phyloP scores from a whole-genome alignment of 2,888 invertebrate species.

The Drosophila quinaria region DNA sequence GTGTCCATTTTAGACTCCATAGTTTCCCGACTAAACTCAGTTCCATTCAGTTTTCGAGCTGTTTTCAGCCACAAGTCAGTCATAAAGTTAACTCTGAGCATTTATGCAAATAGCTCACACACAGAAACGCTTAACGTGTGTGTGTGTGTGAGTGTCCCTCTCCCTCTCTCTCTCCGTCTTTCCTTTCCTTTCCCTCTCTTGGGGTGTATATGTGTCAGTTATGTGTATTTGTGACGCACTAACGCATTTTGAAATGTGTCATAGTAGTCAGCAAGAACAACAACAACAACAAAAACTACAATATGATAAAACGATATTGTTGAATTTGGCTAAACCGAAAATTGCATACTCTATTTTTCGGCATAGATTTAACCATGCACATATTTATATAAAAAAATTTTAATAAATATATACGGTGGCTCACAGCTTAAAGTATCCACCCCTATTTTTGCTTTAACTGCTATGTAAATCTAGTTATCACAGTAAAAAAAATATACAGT shows the following conservation, averaged over 20 bases:
- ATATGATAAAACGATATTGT: not conserved
- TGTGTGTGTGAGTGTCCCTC: constrained; percentile 8
- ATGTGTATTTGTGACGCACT: constrained; percentile 23
- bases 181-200: not conserved
- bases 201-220: not conserved
- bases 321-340: not conserved
- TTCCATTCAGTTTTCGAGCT: constrained; percentile 21
- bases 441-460: too few relatives aligned
- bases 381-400: too few relatives aligned
- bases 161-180: not conserved
- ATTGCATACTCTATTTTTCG: not conserved
- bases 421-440: too few relatives aligned
- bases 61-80: constrained; percentile 60
- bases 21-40: constrained; percentile 12
- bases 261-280: constrained; percentile 31
- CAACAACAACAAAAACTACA: constrained; percentile 17
- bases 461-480: too few relatives aligned
- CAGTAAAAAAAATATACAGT: too few relatives aligned
- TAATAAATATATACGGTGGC: too few relatives aligned
- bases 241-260: constrained; percentile 44
- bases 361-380: too few relatives aligned
- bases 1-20: constrained; percentile 18
- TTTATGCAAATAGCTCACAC: constrained; percentile 62
- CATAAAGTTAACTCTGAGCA: constrained; percentile 67
- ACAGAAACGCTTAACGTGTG: constrained; percentile 14